Base-by-base conservation (phyloP, 2,113 vertebrate species). In the Melanerpes aurifrons region DNA sequence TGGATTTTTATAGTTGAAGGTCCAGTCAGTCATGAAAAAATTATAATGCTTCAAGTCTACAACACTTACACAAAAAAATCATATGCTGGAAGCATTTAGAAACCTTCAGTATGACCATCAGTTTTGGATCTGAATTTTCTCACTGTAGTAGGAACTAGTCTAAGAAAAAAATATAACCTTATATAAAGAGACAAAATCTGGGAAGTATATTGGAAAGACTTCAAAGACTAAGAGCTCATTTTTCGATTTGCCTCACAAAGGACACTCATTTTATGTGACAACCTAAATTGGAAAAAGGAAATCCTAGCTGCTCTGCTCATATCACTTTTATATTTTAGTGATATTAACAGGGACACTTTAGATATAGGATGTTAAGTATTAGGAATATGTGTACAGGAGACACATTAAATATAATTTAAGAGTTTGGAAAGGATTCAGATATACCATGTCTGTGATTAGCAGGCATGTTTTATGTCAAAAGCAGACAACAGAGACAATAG, bases 71-170 rank as follows among this genome's bases (percentile, higher is more conserved):
- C 7, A 70, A 15, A 90, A 53, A 12, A 72, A 22, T 66, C 7
- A 89, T 58, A 20, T 57, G 10, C 18, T 18, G 54, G 54, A 91
- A 64, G 16, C 73, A 14, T 71, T 63, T 74, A 56, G 71, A 82
- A 67, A 45, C 24, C 47, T 72, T 94, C 58, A 57, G 15, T 71
- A 7, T 43, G 47, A 57, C 67, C 69, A n/a, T 40, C 19, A 21
- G 21, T 29, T 81, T 89, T 22, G 17, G 29, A 15, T 68, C 31
- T 81, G 62, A 48, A 20, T 89, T 93, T 88, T 92, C 28, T 96
- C 32, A 48, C 21, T 91, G 74, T 59, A 66, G 13, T 78, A 62
- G 43, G 15, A 45, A 78, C 72, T 87, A 62, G n/a, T 69, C 63
- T 87, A 24, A 72, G 47, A 48, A 71, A 80, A 77, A 61, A 53